phyloP scores from a whole-genome alignment of 2,888 invertebrate species.

The Silvanus unidentatus region DNA sequence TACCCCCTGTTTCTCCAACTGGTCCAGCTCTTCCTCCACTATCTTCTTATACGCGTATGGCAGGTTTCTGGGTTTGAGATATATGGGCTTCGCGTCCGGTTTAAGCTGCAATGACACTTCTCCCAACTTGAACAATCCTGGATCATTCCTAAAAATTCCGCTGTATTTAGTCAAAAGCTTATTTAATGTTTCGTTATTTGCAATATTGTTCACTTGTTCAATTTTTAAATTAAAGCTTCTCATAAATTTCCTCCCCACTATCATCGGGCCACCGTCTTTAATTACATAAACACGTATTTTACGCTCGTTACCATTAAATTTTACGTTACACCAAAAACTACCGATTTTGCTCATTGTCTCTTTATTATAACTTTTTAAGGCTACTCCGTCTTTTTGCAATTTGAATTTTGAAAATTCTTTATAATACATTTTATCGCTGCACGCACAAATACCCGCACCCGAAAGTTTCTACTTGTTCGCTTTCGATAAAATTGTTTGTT shows the following conservation, averaged over 20 bases:
- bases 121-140: constrained; percentile 5
- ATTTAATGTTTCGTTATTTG: background rate
- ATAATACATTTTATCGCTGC: background rate
- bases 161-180: constrained; percentile 3
- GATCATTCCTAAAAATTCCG: constrained; percentile 2
- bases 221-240: constrained; percentile 3
- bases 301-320: background rate
- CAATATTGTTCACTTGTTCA: background rate
- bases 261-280: constrained; percentile 3
- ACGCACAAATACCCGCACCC: constrained; percentile 1
- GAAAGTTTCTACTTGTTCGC: background rate
- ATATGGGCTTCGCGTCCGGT: constrained; percentile 7
- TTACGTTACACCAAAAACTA: constrained; percentile 2
- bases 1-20: background rate
- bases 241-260: constrained; percentile 6
- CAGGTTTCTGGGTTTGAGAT: constrained; percentile 5
- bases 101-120: constrained; percentile 9
- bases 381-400: background rate
- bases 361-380: constrained; percentile 5
- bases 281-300: constrained; percentile 5
- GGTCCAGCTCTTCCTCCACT: constrained; percentile 5
- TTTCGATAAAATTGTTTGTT: background rate
- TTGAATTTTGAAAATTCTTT: background rate
- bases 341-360: background rate
- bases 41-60: constrained; percentile 4